phyloP scores from a whole-genome alignment of 2,888 invertebrate species.

The Galerucella pusilla region DNA sequence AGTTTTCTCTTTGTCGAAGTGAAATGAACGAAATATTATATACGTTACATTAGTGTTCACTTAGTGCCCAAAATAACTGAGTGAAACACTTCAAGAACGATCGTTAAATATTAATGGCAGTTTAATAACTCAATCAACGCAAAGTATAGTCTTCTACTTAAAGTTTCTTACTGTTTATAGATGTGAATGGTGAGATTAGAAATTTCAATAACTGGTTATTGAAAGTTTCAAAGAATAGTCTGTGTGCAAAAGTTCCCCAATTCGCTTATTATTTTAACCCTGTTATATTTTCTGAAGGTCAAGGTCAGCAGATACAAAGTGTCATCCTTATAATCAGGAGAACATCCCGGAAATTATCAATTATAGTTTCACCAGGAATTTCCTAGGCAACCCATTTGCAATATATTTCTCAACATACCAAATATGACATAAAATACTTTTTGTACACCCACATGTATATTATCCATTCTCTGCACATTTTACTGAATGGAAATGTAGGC shows the following conservation, averaged over 20 bases:
- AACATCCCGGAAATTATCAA: too few species aligned
- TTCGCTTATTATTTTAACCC: background rate
- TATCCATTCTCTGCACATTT: too few species aligned
- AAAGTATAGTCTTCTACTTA: background rate
- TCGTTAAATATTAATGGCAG: conserved; percentile 3
- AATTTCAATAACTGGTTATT: background rate
- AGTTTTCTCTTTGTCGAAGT: too few species aligned
- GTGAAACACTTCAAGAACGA: background rate
- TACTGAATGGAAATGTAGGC: too few species aligned
- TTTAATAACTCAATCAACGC: conserved; percentile 10
- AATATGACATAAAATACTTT: too few species aligned
- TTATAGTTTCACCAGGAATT: too few species aligned
- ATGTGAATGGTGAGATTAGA: background rate
- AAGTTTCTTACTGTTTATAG: background rate
- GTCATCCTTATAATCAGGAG: too few species aligned
- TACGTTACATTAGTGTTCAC: background rate
- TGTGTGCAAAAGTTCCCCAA: background rate
- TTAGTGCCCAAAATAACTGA: background rate
- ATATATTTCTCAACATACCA: too few species aligned
- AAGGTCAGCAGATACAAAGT: too few species aligned
- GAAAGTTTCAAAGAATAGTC: background rate
- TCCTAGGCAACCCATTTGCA: too few species aligned
- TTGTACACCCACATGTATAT: too few species aligned
- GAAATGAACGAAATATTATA: background rate
- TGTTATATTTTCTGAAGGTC: background rate